Evolutionary conservation across 2,888 invertebrate genomes (phyloP).

Genomic region (Erebia epiphron): DNA sequence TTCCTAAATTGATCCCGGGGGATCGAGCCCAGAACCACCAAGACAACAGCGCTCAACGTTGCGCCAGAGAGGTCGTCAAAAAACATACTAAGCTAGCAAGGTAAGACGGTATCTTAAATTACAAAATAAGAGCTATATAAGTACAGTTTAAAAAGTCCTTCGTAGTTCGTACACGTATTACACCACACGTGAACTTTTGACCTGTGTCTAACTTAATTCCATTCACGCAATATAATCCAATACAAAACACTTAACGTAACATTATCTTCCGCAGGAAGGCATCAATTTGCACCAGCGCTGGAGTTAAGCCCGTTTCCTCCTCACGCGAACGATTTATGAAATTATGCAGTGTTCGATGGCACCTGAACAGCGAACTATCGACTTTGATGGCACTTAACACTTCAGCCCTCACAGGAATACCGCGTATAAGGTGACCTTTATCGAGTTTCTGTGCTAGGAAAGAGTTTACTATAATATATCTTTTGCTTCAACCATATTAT

Average conservation of each 20-base stretch:
- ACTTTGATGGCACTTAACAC: constrained; percentile 18
- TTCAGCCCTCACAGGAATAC: constrained; percentile 17
- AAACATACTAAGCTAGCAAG: no score
- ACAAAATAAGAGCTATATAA: no score
- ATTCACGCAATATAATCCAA: constrained; percentile 17
- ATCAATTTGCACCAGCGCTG: constrained; percentile 35
- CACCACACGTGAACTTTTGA: not conserved
- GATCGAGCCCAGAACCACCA: no score
- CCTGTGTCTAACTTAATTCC: not conserved
- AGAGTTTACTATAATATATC: not conserved
- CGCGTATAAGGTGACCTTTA: constrained; percentile 7
- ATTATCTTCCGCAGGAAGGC: constrained; percentile 33
- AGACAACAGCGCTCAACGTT: no score
- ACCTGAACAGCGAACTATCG: constrained; percentile 15
- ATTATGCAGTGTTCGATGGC: constrained; percentile 43
- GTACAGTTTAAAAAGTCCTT: no score
- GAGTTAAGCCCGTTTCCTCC: constrained; percentile 43
- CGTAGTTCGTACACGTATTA: not conserved
- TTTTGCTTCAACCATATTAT: not conserved
- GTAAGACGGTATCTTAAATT: no score
- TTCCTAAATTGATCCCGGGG: no score
- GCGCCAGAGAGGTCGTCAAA: no score
- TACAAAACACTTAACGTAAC: constrained; percentile 26
- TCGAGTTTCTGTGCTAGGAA: not conserved
- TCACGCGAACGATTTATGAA: constrained; percentile 43